A percentile compares a stretch with the other conserved stretches of the same genome.
Conservation (phyloP, 2,797 vertebrate genomes). For the Phataginus tricuspis region DNA sequence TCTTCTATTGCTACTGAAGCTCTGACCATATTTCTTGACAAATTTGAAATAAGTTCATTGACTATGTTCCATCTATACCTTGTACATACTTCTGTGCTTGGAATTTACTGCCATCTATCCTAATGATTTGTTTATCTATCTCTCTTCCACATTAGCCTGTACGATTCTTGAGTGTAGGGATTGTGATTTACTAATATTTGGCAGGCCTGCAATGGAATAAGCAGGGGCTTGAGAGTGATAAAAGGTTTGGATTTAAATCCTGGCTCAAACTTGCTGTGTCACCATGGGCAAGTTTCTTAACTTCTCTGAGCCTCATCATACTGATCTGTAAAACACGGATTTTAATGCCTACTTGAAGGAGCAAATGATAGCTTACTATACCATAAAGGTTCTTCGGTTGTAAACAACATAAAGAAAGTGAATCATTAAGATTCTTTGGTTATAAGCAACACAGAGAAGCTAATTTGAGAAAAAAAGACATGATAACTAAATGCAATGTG, state of each 20-base stretch:
- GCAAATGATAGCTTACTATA: neutral
- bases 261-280: neutral
- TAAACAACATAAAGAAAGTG: neutral
- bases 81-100: neutral
- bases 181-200: neutral
- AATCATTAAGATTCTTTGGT: slow-evolving; percentile 17
- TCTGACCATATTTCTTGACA: slow-evolving; percentile 35
- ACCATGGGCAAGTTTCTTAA: slow-evolving; percentile 25
- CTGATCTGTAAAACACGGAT: neutral
- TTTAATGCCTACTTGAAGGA: slow-evolving; percentile 7
- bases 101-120: slow-evolving; percentile 1
- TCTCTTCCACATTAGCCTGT: neutral
- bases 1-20: slow-evolving; percentile 43
- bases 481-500: neutral
- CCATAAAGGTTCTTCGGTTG: neutral
- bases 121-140: neutral
- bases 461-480: neutral
- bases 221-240: neutral
- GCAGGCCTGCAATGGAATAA: neutral
- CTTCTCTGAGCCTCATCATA: neutral
- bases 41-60: slow-evolving; percentile 34
- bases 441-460: neutral
- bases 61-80: neutral
- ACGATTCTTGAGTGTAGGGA: neutral
- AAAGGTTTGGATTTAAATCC: neutral